A percentile compares a stretch with the other conserved stretches of the same genome.
Evolutionary conservation across 1,140 invertebrate species (phyloP).

Genomic region (Heliothis subflexa): DNA sequence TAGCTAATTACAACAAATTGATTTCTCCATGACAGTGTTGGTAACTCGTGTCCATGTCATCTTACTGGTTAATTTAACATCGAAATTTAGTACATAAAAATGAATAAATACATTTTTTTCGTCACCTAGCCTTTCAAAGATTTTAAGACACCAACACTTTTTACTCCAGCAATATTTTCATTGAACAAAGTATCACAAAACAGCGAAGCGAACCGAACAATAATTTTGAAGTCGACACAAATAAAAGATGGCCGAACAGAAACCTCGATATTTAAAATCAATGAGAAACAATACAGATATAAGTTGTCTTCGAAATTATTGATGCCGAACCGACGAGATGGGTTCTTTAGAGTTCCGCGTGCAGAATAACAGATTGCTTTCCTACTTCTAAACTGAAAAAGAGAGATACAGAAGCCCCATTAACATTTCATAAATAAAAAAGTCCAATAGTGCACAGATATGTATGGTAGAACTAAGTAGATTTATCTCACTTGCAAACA

Average conservation of each 20-base stretch:
- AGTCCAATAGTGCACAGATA: not conserved
- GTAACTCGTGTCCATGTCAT: too few species aligned
- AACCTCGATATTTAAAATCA: constrained; percentile 16
- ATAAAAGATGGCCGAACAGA: not conserved
- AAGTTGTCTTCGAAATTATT: constrained; percentile 39
- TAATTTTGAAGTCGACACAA: not conserved
- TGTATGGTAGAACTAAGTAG: too few species aligned
- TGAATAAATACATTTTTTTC: too few species aligned
- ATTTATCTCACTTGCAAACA: too few species aligned
- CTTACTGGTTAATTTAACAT: too few species aligned
- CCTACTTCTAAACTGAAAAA: not conserved
- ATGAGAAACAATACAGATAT: constrained; percentile 39
- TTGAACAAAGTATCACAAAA: not conserved
- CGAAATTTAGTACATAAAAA: too few species aligned
- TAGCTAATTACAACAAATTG: too few species aligned
- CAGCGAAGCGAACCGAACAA: not conserved
- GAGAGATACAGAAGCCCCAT: not conserved
- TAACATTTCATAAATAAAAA: not conserved
- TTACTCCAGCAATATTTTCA: too few species aligned
- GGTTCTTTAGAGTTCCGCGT: constrained; percentile 30
- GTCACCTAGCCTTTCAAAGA: too few species aligned
- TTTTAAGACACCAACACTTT: too few species aligned
- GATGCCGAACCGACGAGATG: constrained; percentile 27
- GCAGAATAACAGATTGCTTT: constrained; percentile 41
- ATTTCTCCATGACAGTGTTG: too few species aligned